Evolutionary conservation across 2,888 invertebrate species (phyloP), one percentile per base, ranked within the genome.

Genomic region (Folsomia candida): DNA sequence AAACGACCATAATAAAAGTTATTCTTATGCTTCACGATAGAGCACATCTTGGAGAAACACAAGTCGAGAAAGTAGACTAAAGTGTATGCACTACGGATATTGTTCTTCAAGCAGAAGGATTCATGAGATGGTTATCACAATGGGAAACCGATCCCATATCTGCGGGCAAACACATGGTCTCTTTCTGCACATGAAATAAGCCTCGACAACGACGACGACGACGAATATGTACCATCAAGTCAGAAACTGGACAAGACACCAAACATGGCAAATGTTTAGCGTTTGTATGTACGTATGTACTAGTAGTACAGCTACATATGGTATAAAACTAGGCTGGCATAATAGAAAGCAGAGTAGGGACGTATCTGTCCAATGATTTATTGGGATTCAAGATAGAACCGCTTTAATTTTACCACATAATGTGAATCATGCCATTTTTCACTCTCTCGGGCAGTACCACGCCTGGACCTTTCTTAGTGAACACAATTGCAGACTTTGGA

Each of bases 1-100:
- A 47, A 64, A 47, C 20, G 62, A 37, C 37, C 11, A 20, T 20
- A 54, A 54, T 54, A 54, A 54, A 54, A 54, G 54, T 54, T 54
- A 54, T 54, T 54, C 54, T 54, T 22, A 54, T 20, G 54, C 54
- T 54, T 54, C 11, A 54, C 54, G 54, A n/a, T 4, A 54, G 54
- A n/a, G 54, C 18, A 54, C 20, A 54, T 18, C 54, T 14, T 20
- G 54, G n/a, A 20, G 6, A 54, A 54, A 54, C 54, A 18, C 54
- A 54, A 54, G 54, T 14, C 6, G 22, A 14, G 37, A 37, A 37
- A 37, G 37, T 37, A 14, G 22, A 54, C 11, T 54, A 54, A 22
- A 54, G 54, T 54, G 4, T 14, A 54, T 14, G 18, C 14, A 14
- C 11, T 20, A 6, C 54, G 54, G 54, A 54, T 54, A 54, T 54